Percentiles rank a stretch among this genome's conserved stretches.
phyloP scores from a whole-genome alignment of 1,140 invertebrate genomes.

The Tetramorium parvispinum region DNA sequence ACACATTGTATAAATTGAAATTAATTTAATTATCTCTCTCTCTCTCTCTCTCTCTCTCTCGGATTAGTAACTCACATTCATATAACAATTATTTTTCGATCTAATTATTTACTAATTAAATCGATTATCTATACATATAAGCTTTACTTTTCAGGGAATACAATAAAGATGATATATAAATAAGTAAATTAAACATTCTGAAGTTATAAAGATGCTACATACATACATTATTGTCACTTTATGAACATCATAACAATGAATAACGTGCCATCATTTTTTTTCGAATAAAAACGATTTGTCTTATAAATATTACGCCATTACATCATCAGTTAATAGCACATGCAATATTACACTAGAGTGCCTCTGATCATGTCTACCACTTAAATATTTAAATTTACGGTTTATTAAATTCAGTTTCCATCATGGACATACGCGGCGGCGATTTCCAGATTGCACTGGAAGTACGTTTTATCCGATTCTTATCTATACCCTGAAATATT shows the following conservation, averaged over 20 bases:
- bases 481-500: slow-evolving; percentile 89
- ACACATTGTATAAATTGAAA: slow-evolving; percentile 1
- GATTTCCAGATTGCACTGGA: slow-evolving; percentile 91
- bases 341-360: background rate
- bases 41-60: background rate
- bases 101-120: slow-evolving; percentile 1
- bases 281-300: background rate
- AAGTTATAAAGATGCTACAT: background rate
- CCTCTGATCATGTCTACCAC: background rate
- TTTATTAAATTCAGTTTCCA: slow-evolving; percentile 34
- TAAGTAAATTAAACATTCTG: slow-evolving; percentile 11
- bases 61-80: background rate
- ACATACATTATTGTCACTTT: slow-evolving; percentile 32
- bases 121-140: slow-evolving; percentile 8
- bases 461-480: slow-evolving; percentile 88
- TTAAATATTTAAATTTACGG: background rate
- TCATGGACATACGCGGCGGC: slow-evolving; percentile 87
- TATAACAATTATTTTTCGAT: slow-evolving; percentile 11
- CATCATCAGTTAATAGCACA: background rate
- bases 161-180: slow-evolving; percentile 47
- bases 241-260: slow-evolving; percentile 26
- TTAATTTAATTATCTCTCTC: slow-evolving; percentile 15
- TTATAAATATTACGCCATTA: background rate
- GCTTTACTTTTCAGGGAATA: slow-evolving; percentile 9
- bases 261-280: background rate